phyloP scores from a whole-genome alignment of 2,113 vertebrate species.

The Edolisoma coerulescens region DNA sequence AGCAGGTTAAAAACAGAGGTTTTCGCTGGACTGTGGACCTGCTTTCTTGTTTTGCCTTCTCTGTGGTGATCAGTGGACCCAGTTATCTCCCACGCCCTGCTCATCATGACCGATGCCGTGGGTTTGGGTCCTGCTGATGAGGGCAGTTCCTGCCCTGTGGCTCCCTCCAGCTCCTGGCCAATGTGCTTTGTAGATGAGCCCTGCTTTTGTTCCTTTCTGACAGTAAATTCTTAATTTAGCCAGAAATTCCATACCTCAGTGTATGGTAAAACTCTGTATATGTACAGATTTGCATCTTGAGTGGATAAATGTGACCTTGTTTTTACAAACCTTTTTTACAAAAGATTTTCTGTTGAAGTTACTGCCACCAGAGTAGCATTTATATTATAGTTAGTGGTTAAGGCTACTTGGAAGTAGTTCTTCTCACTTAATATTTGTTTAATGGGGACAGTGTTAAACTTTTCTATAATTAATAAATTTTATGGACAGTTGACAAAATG shows the following conservation, averaged over 20 bases:
- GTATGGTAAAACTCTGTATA: not conserved
- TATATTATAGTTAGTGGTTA: not conserved
- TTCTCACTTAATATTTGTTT: not conserved
- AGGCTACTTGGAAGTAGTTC: not conserved
- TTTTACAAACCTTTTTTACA: not conserved
- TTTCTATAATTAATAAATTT: not conserved
- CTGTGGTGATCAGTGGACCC: not conserved
- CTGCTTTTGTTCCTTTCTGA: not conserved
- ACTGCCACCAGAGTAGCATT: not conserved
- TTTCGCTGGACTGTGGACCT: not conserved
- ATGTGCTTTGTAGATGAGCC: not conserved
- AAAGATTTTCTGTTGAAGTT: not conserved
- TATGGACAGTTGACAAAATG: not conserved
- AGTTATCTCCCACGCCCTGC: not conserved
- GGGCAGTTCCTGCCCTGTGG: not conserved
- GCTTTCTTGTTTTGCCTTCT: not conserved
- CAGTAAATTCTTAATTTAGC: not conserved
- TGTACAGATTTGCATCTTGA: not conserved
- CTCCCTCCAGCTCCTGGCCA: not conserved
- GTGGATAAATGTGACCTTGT: not conserved
- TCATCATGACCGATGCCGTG: not conserved
- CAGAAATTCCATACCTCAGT: not conserved
- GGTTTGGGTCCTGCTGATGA: not conserved
- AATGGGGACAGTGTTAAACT: not conserved
- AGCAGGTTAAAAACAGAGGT: not conserved